These are phyloP conservation scores for Gallinago nigripennis DNA, from an alignment of 2,797 vertebrate species.

Conservation along the genomic window DNA sequence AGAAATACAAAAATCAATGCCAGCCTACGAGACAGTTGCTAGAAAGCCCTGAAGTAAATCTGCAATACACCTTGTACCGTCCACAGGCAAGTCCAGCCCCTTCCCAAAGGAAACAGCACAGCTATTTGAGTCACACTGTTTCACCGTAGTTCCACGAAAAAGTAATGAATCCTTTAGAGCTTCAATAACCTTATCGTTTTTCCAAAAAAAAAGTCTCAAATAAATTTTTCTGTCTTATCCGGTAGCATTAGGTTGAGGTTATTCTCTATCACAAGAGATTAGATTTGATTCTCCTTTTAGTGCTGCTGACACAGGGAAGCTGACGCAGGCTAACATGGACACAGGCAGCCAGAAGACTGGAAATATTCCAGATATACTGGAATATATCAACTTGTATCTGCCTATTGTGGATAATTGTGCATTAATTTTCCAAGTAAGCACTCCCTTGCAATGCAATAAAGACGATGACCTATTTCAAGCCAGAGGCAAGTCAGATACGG, in stretches of 20 bases:
- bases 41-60: background rate
- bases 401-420: constrained; percentile 21
- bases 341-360: constrained; percentile 27
- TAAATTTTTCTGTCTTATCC: background rate
- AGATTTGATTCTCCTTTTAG: constrained; percentile 47
- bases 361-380: constrained; percentile 50
- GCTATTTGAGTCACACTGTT: background rate
- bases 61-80: background rate
- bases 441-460: constrained; percentile 49
- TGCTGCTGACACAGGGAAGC: constrained; percentile 29
- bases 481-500: constrained; percentile 11
- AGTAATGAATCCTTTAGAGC: background rate
- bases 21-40: background rate
- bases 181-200: background rate
- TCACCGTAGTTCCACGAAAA: background rate
- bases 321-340: background rate
- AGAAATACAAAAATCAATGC: background rate
- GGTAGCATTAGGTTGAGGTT: constrained; percentile 34
- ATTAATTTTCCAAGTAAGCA: constrained; percentile 63
- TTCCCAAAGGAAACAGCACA: background rate
- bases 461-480: constrained; percentile 18
- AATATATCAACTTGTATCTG: constrained; percentile 43
- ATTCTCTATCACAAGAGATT: constrained; percentile 22
- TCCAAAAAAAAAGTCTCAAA: constrained; percentile 18
- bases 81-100: background rate